Evolutionary conservation across 1,140 invertebrate genomes (phyloP).

Genomic region (Drosophila sulfurigaster): DNA sequence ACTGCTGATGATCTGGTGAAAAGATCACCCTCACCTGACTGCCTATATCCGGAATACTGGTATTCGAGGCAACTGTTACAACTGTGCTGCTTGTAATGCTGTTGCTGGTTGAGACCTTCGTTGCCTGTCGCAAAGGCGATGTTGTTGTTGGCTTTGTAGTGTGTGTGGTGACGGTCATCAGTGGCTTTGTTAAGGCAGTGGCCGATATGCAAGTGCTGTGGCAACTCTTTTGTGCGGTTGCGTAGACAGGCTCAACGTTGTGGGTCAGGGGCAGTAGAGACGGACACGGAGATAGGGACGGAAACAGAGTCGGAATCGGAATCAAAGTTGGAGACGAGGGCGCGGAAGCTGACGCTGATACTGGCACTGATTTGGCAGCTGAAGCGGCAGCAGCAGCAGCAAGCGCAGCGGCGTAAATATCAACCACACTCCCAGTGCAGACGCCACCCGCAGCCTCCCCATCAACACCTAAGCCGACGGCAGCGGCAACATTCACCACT

Average conservation of each 20-base stretch:
- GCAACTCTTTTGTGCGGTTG: slow-evolving; percentile 80
- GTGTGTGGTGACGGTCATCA: slow-evolving; percentile 71
- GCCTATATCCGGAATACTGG: slow-evolving; percentile 55
- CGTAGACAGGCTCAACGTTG: slow-evolving; percentile 75
- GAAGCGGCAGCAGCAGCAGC: slow-evolving; percentile 59
- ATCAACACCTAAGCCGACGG: slow-evolving; percentile 62
- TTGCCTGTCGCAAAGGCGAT: slow-evolving; percentile 39
- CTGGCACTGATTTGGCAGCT: slow-evolving; percentile 41
- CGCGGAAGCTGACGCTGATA: slow-evolving; percentile 29
- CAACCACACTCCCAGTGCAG: slow-evolving; percentile 60
- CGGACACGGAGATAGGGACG: slow-evolving; percentile 2
- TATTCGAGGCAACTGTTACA: slow-evolving; percentile 29
- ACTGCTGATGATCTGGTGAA: slow-evolving; percentile 50
- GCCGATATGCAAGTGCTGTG: slow-evolving; percentile 69
- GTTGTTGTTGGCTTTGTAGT: slow-evolving; percentile 58
- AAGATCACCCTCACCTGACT: slow-evolving; percentile 70
- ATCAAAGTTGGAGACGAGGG: background rate
- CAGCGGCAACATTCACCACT: slow-evolving; percentile 72
- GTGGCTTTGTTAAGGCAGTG: slow-evolving; percentile 67
- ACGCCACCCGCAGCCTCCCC: slow-evolving; percentile 7
- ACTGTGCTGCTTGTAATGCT: slow-evolving; percentile 1
- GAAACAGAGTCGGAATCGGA: background rate
- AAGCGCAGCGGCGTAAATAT: slow-evolving; percentile 69
- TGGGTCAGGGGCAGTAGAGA: slow-evolving; percentile 43
- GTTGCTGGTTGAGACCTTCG: slow-evolving; percentile 16